Base-by-base conservation (phyloP, 2,113 vertebrate genomes). In the Orientallactaga bullata region DNA sequence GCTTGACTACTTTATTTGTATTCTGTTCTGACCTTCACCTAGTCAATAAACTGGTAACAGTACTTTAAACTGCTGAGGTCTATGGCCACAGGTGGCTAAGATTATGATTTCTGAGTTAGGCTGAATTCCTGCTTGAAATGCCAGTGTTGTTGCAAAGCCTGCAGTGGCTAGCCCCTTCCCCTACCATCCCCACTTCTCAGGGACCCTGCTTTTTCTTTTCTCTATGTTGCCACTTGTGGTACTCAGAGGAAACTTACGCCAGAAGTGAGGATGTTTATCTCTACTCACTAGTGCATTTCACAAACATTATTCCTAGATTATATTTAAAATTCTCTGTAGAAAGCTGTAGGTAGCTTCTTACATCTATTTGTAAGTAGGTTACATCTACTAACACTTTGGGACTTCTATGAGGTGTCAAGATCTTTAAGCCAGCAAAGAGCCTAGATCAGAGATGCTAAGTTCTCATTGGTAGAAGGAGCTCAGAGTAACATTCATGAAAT, bases 1-100 rank as follows among this genome's bases (percentile, higher is more conserved):
- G 12, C 30, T 60, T 35, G 24, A 94, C 17, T 74, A 73, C 10
- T 89, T 94, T 74, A 85, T 74, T 93, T 82, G n/a, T 73, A 23
- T 81, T 92, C 90, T 93, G 68, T 63, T 91, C 65, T 85, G 51
- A 96, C 82, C 39, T 92, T 95, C 26, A 55, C n/a, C 72, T 16
- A 37, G 63, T 69, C 30, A 32, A 69, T 18, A 69, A 61, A 74
- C 21, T 83, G 55, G 37, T 37, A 77, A 72, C 1, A 18, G n/a
- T 85, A 24, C 7, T 92, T 94, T 84, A 72, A 78, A 37, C 17
- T 58, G 37, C 32, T 83, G 61, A 86, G 74, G 21, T 79, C 74
- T 90, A 17, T 82, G 71, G 89, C 4, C 37, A 20, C 28, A 55
- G 37, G 30, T 13, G 26, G 39, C 66, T 79, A 71, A 74, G 81